These are phyloP conservation scores for Plutella xylostella DNA, from an alignment of 2,888 invertebrate genomes.

Conservation along the genomic window DNA sequence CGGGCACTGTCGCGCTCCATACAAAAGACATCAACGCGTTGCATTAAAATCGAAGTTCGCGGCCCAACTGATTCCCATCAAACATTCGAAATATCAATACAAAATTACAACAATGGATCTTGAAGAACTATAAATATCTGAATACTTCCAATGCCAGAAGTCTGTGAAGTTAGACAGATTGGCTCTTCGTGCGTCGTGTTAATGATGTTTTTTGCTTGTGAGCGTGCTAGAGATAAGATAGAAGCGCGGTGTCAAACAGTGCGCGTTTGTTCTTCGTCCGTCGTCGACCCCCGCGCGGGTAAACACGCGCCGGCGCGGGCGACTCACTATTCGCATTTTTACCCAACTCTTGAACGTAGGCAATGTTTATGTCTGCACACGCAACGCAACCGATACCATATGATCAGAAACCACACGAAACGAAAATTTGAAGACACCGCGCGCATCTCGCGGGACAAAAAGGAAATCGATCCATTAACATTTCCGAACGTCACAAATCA, in stretches of 20 bases:
- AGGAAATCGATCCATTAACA: constrained; percentile 55
- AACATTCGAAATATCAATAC: too few relatives aligned
- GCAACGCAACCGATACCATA: background rate
- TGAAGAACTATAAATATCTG: too few relatives aligned
- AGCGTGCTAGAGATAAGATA: constrained; percentile 15
- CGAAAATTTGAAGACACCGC: background rate
- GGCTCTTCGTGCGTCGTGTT: background rate
- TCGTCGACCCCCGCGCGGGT: constrained; percentile 46
- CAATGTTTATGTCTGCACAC: too few relatives aligned
- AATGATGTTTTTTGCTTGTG: background rate
- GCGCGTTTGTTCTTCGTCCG: constrained; percentile 46
- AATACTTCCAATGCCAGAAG: too few relatives aligned
- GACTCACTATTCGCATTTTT: too few relatives aligned
- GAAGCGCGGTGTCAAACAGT: constrained; percentile 51
- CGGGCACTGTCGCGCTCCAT: too few relatives aligned
- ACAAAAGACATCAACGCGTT: constrained; percentile 15
- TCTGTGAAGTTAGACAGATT: too few relatives aligned
- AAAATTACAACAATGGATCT: too few relatives aligned
- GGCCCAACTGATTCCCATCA: too few relatives aligned
- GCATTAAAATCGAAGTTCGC: background rate
- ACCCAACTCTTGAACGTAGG: too few relatives aligned
- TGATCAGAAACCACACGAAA: background rate
- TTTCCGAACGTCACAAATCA: constrained; percentile 69
- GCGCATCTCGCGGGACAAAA: constrained; percentile 12
- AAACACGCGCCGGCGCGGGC: too few relatives aligned